Evolutionary conservation across 2,888 invertebrate genomes (phyloP), one percentile per base, ranked within the genome.

Genomic region (Lithophane semibrunnea): DNA sequence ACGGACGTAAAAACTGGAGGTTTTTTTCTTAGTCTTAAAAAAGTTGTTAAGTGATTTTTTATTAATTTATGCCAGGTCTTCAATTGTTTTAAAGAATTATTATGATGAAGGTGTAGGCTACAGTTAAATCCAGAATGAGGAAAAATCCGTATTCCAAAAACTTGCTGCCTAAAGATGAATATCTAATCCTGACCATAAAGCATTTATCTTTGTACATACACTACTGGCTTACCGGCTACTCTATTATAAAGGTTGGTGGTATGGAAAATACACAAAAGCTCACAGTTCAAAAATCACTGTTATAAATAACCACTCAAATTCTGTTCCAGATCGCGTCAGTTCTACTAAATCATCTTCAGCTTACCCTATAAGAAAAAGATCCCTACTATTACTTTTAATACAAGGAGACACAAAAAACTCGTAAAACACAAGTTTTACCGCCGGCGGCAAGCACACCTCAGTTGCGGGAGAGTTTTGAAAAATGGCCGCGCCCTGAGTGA

Each of bases 1-100:
- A 94, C 94, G 94, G 94, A 95, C 94, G 94, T 85, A 88, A 90
- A 88, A 89, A 90, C 76, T 79, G 72, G 77, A 85, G 85, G 73
- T 66, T 83, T 88, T 86, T 72, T 82, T 82, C 75, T 82, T 79
- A 80, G 78, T 84, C 78, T 86, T 82, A 82, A 75, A 81, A 83
- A 84, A 77, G 73, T 77, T 83, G 63, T 79, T 70, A 82, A 74
- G 79, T 78, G 74, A 69, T 83, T 76, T 85, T 80, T 77, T 64
- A 56, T 61, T 79, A 78, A 76, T 63, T 82, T 77, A 8, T 18
- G 18, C 13, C 49, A 56, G 61, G 44, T 67, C n/a, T 21, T 16
- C 1, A 21, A 65, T 37, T 78, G 24, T 47, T 73, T 58, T 54
- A 37, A 60, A 47, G 29, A 52, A 44, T 44, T 44, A 44, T 16